A percentile compares a stretch with the other conserved stretches of the same genome.
phyloP scores from a whole-genome alignment of 2,797 vertebrate genomes.

The Gallinago solitaria region DNA sequence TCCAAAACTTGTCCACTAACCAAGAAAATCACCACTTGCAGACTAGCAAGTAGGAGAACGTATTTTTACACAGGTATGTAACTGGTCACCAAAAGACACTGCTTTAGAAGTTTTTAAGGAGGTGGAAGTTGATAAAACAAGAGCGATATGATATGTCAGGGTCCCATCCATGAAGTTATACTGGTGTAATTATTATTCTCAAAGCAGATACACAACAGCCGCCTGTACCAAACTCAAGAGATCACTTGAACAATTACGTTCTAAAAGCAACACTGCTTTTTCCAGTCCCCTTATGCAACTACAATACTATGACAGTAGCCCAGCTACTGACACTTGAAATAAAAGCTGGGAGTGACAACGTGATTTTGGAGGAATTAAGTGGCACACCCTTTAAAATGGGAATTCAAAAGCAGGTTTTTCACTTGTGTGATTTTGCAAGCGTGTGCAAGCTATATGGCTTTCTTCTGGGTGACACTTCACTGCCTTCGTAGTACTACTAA shows the following conservation, averaged over 20 bases:
- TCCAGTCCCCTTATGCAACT: slow-evolving; percentile 8
- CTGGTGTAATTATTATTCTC: slow-evolving; percentile 35
- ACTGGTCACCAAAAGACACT: background rate
- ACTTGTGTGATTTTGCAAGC: background rate
- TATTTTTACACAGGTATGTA: background rate
- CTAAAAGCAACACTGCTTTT: slow-evolving; percentile 58
- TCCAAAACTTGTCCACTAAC: background rate
- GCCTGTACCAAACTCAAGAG: background rate
- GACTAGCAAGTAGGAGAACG: background rate
- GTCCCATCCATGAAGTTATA: background rate
- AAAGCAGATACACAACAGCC: slow-evolving; percentile 25
- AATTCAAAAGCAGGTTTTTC: background rate
- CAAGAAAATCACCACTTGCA: background rate
- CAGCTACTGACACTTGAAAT: background rate
- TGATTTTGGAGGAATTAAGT: background rate
- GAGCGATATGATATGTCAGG: background rate
- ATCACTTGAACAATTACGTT: slow-evolving; percentile 35
- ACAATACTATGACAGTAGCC: background rate
- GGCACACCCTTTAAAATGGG: background rate
- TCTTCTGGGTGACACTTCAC: background rate
- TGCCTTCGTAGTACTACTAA: background rate
- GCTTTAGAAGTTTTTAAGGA: background rate
- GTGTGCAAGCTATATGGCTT: background rate
- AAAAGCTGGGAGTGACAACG: slow-evolving; percentile 53
- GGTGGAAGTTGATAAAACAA: background rate